Conservation (phyloP, 2,888 invertebrate genomes). For the Reticulitermes lucifugus region DNA sequence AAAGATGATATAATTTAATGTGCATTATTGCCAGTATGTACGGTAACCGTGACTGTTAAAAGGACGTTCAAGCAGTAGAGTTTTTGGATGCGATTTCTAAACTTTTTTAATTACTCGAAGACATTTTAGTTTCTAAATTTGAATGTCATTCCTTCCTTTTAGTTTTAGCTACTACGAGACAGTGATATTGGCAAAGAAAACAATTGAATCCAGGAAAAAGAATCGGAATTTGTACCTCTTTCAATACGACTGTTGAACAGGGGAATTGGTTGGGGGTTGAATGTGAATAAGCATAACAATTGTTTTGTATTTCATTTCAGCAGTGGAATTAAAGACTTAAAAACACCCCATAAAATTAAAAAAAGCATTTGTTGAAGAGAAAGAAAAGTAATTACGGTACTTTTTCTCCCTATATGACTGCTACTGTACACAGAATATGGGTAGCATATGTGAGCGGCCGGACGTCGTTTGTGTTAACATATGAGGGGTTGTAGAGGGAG, state of each 20-base stretch:
- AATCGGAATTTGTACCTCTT: background rate
- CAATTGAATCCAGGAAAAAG: no score
- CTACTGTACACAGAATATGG: conserved; percentile 7
- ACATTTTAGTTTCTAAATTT: no score
- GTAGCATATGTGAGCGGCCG: conserved; percentile 17
- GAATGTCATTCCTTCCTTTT: no score
- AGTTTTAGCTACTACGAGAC: no score
- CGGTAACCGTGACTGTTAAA: no score
- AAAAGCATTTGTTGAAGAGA: background rate
- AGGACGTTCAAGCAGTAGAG: no score
- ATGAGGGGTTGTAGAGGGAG: conserved; percentile 18
- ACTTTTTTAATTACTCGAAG: no score
- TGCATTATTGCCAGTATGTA: no score
- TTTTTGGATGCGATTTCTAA: no score
- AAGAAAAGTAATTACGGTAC: conserved; percentile 35
- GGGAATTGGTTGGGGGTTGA: background rate
- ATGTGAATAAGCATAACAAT: conserved; percentile 22
- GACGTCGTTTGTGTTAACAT: conserved; percentile 41
- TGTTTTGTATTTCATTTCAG: conserved; percentile 33
- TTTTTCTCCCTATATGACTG: background rate
- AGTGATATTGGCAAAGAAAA: no score
- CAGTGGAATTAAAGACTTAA: conserved; percentile 40
- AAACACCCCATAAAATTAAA: conserved; percentile 41
- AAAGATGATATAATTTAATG: no score
- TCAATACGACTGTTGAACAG: background rate